These are phyloP conservation scores for Electrophaes corylata DNA, from an alignment of 2,888 invertebrate species.

Conservation along the genomic window DNA sequence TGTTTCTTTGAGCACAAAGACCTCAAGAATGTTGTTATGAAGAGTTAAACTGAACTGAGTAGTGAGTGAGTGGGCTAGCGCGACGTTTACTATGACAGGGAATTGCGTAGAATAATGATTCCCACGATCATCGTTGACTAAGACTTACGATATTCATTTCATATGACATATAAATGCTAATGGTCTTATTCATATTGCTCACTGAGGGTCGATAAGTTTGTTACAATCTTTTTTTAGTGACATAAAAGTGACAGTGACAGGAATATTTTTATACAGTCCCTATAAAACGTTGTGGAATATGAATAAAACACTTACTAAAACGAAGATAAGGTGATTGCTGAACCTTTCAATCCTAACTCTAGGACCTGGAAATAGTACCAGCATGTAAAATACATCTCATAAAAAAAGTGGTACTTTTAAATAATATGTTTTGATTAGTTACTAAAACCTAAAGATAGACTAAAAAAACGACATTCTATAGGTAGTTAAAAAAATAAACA, in stretches of 20 bases:
- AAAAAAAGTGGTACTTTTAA: too few species aligned
- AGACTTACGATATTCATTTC: background rate
- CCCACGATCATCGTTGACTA: conserved; percentile 33
- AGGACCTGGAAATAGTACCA: background rate
- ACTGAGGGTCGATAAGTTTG: too few species aligned
- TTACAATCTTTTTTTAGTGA: too few species aligned
- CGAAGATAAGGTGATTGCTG: background rate
- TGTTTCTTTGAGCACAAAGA: conserved; percentile 28
- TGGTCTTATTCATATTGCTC: too few species aligned
- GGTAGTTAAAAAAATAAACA: too few species aligned
- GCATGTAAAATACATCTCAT: background rate
- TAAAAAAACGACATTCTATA: too few species aligned
- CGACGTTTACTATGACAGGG: conserved; percentile 32
- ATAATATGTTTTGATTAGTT: too few species aligned
- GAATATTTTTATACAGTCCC: too few species aligned
- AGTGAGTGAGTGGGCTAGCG: conserved; percentile 3
- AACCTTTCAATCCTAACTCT: background rate
- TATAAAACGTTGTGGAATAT: too few species aligned
- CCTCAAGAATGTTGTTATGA: conserved; percentile 28
- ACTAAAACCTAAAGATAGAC: too few species aligned
- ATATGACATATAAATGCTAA: background rate
- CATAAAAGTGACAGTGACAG: too few species aligned
- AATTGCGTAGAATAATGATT: conserved; percentile 40
- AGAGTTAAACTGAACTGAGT: conserved; percentile 26
- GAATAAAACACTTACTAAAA: too few species aligned